Evolutionary conservation across 2,797 vertebrate genomes (phyloP), one percentile per base, ranked within the genome.

Genomic region (Sebastes itinus): DNA sequence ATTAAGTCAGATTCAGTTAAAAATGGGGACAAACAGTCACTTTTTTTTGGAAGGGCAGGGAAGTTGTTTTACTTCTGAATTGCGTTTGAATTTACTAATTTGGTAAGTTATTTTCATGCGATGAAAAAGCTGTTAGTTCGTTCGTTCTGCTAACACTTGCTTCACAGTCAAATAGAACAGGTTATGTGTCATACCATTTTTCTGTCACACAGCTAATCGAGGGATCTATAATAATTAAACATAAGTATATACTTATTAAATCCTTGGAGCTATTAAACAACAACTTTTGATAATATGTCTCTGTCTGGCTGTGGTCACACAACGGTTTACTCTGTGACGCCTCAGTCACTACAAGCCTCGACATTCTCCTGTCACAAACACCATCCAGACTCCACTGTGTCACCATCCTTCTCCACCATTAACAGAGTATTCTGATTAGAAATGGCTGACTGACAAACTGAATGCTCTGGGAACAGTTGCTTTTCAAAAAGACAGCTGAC

Each of bases 1-100:
- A 96, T 96, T 95, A 96, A 95, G 93, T 92, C 92, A 94, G 93
- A 94, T 93, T 95, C 87, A 93, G 95, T 95, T 95, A 84, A 93
- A 95, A 95, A 94, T 86, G 81, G 84, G 88, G 87, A 89, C 84
- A 92, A 90, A 90, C 79, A 82, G 72, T 85, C 72, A 83, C 67
- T 70, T 84, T 88, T 46, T 91, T 91, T 87, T 81, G 14, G 46
- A 84, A 62, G 10, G 42, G 78, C 65, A 70, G 33, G 59, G 66
- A 20, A 58, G 72, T 62, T 83, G 38, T 85, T 87, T 87, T 78
- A 60, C 63, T 74, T 82, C 80, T 81, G 64, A 46, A 78, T 78
- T 77, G 63, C 61, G 52, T 89, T 86, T 85, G 64, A 74, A 77
- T 81, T 63, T 35, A 49, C 65, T 78, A 58, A 80, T 83, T 80